Base-by-base conservation (phyloP, 2,797 vertebrate species). In the Decapterus maruadsi region DNA sequence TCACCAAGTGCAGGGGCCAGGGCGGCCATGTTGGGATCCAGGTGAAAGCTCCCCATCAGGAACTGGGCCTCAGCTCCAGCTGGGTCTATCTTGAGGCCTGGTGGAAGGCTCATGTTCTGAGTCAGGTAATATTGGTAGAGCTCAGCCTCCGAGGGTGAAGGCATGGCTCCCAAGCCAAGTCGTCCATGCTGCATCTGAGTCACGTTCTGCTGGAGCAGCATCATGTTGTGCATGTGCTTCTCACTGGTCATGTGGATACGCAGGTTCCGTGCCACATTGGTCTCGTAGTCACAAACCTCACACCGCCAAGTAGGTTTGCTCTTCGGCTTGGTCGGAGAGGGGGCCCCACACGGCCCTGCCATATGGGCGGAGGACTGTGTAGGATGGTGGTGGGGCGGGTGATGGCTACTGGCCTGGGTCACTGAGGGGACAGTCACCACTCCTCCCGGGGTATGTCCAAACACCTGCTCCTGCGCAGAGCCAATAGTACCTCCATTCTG, bases 221-320 rank as follows among this genome's bases (percentile, higher is more conserved):
- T 96, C 98, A 99, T 98, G 84, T 99, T 99, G 89, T 99, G 98
- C 97, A 99, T 99, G 96, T 99, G 98, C 95, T 99, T 99, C 95
- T 99, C 98, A 67, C 98, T 99, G 84, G 98, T 99, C 98, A 99
- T 99, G 94, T 99, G 98, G 86, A 99, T 99, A 75, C 98, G 97
- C 29, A 99, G 96, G 94, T 99, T 99, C 62, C 98, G 95, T 1
- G 98, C 98, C 78, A 99, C 98, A 20, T 99, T 99, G 92, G 98
- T 99, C 93, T 99, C 98, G 0, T 99, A 99, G 90, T 99, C 98
- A n/a, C 98, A 99, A 75, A 99, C 98, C 94, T 99, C 98, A 26
- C 98, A 99, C 72, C 98, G 96, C 98, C 98, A 99, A 10, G 97
- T 99, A 55, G 98, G 97, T 90, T 99, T 99, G 92, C 96, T 97